These are phyloP conservation scores for Allacma fusca DNA, from an alignment of 2,888 invertebrate species.

Conservation along the genomic window DNA sequence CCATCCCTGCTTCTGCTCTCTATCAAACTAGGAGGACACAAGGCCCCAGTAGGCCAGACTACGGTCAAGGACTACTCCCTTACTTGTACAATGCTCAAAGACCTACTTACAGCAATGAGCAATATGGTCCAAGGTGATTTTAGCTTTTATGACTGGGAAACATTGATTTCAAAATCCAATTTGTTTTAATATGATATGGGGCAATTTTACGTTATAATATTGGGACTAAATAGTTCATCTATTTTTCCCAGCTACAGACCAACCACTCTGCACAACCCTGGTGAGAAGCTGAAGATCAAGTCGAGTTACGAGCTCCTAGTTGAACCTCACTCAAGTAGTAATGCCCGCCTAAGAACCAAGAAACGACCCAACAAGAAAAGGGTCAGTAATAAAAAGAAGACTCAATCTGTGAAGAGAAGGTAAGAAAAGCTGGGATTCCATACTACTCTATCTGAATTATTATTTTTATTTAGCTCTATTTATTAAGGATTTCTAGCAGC, in stretches of 20 bases:
- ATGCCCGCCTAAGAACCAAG: slow-evolving; percentile 29
- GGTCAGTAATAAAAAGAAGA: slow-evolving; percentile 23
- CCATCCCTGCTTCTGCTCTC: background rate
- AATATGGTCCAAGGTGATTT: background rate
- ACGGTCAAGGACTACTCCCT: slow-evolving; percentile 5
- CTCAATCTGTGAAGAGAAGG: slow-evolving; percentile 15
- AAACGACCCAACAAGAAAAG: slow-evolving; percentile 31
- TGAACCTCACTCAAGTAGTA: slow-evolving; percentile 14
- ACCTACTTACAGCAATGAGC: slow-evolving; percentile 17
- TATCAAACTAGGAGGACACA: background rate
- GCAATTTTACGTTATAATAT: no score
- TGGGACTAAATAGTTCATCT: no score
- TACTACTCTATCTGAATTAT: background rate
- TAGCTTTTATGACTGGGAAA: background rate
- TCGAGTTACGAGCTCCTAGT: slow-evolving; percentile 43
- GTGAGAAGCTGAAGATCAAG: slow-evolving; percentile 42
- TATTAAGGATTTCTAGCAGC: no score
- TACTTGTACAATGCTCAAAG: background rate
- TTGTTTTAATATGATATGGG: no score
- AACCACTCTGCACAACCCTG: slow-evolving; percentile 37
- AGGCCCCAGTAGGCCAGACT: background rate
- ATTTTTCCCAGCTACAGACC: slow-evolving; percentile 27
- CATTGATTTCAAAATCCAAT: no score
- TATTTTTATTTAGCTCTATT: background rate
- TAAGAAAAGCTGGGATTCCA: background rate